Evolutionary conservation across 2,888 invertebrate genomes (phyloP).

Genomic region (Melanargia galathea): DNA sequence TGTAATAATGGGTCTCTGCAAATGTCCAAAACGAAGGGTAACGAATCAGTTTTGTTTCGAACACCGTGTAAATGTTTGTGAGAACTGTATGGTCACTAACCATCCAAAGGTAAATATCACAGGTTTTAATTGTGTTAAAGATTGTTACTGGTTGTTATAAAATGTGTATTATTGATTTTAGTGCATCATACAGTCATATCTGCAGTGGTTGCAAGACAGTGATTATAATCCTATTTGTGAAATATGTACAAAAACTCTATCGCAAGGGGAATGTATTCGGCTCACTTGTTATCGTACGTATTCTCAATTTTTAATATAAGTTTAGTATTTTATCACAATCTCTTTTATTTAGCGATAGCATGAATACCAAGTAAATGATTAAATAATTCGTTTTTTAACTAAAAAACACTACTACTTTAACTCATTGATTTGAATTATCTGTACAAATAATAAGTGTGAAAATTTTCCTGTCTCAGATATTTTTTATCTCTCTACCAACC

Average conservation of each 20-base stretch:
- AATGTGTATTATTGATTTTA: constrained; percentile 73
- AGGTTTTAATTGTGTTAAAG: constrained; percentile 3
- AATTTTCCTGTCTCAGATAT: too few species aligned
- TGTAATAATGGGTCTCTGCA: constrained; percentile 95
- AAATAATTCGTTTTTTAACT: too few species aligned
- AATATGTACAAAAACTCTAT: constrained; percentile 91
- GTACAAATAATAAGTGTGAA: too few species aligned
- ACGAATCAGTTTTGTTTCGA: constrained; percentile 99
- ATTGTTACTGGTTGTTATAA: background rate
- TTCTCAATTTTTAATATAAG: background rate
- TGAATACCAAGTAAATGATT: too few species aligned
- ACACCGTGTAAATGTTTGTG: constrained; percentile 99
- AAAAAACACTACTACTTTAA: too few species aligned
- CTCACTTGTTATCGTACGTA: constrained; percentile 96
- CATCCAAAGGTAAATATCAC: constrained; percentile 91
- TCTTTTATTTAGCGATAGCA: background rate
- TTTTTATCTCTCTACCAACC: too few species aligned
- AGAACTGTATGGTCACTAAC: constrained; percentile 98
- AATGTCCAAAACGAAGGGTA: constrained; percentile 98
- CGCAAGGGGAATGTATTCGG: constrained; percentile 92
- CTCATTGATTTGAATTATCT: too few species aligned
- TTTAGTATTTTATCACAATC: background rate
- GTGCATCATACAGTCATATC: constrained; percentile 99
- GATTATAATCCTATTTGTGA: constrained; percentile 97
- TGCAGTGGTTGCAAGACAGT: constrained; percentile 98